A percentile compares a stretch with the other conserved stretches of the same genome.
These are phyloP conservation scores for Lateolabrax maculatus DNA, from an alignment of 2,797 vertebrate species.

Conservation along the genomic window DNA sequence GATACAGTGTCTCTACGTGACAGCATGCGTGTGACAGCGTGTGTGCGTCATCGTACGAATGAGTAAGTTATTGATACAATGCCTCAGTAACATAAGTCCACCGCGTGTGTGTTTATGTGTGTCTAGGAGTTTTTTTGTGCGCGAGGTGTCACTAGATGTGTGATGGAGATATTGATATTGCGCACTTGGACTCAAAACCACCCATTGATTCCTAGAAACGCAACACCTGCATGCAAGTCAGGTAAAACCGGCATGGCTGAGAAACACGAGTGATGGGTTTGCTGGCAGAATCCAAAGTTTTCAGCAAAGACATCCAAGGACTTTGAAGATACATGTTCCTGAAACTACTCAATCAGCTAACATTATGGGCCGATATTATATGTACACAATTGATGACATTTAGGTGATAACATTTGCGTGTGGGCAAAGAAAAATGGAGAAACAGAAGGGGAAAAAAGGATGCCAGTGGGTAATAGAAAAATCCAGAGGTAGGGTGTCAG, in stretches of 20 bases:
- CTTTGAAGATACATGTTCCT: conserved; percentile 50
- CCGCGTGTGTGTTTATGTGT: conserved; percentile 36
- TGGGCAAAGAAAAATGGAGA: conserved; percentile 61
- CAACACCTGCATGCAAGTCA: conserved; percentile 67
- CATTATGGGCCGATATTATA: conserved; percentile 63
- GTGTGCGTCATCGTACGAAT: conserved; percentile 61
- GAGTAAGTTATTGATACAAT: conserved; percentile 72
- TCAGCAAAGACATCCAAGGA: conserved; percentile 79
- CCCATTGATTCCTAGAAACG: conserved; percentile 70
- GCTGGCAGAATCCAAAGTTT: conserved; percentile 73
- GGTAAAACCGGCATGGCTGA: conserved; percentile 45
- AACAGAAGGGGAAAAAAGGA: conserved; percentile 26
- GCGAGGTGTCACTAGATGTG: conserved; percentile 56
- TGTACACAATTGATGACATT: conserved; percentile 73
- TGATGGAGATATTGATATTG: conserved; percentile 77
- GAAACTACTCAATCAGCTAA: conserved; percentile 49
- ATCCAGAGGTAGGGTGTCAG: conserved; percentile 76
- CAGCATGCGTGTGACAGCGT: conserved; percentile 64
- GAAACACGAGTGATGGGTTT: conserved; percentile 51
- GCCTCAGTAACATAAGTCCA: conserved; percentile 35
- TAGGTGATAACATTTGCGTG: conserved; percentile 78
- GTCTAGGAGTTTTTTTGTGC: conserved; percentile 41
- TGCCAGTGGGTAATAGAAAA: conserved; percentile 75
- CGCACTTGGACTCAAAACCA: conserved; percentile 68
- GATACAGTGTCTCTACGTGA: conserved; percentile 78